phyloP scores from a whole-genome alignment of 2,113 vertebrate genomes.

The Chrysochloris asiatica region DNA sequence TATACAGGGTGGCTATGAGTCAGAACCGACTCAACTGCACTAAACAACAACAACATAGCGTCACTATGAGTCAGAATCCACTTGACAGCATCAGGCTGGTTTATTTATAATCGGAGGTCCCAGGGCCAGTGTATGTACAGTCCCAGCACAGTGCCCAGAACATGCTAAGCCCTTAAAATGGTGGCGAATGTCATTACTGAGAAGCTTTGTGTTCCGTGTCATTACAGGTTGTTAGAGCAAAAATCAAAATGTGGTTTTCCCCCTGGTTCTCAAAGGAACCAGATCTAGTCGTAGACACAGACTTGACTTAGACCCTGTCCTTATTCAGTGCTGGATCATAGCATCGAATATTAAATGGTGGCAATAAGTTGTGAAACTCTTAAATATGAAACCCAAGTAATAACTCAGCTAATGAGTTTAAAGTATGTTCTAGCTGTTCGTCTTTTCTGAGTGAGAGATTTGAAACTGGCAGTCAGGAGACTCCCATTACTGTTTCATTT shows the following conservation, averaged over 20 bases:
- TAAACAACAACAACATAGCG: no score
- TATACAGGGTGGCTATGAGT: no score
- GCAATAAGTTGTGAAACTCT: no score
- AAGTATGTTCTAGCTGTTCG: not conserved
- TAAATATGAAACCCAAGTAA: not conserved
- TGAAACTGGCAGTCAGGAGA: not conserved
- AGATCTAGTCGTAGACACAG: not conserved
- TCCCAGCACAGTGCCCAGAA: no score
- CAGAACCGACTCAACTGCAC: no score
- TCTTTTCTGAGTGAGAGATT: not conserved
- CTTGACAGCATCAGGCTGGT: not conserved
- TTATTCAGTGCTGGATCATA: not conserved
- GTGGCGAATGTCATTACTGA: not conserved
- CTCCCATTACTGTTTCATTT: not conserved
- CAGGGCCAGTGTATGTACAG: not conserved
- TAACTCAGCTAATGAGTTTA: not conserved
- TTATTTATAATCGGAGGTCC: not conserved
- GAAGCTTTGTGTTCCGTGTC: not conserved
- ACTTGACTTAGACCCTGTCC: not conserved
- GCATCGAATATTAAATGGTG: not conserved
- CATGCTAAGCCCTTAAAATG: not conserved
- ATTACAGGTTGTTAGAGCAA: not conserved
- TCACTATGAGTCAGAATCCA: not conserved
- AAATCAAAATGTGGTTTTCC: not conserved
- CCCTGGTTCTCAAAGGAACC: not conserved